phyloP scores from a whole-genome alignment of 2,888 invertebrate genomes.

The Tridacna gigas region DNA sequence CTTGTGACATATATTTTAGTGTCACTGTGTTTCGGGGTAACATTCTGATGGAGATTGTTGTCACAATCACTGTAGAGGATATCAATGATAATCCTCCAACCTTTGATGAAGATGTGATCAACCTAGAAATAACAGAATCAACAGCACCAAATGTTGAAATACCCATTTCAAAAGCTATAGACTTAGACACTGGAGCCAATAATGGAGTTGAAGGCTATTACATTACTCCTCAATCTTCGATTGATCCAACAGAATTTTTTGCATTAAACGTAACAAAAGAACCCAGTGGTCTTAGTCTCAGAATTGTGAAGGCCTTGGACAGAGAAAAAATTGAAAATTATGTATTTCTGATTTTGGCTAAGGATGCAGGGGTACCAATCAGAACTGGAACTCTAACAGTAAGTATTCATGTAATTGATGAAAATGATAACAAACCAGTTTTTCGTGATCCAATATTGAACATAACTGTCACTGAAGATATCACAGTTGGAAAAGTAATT shows the following conservation, averaged over 20 bases:
- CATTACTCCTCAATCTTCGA: conserved; percentile 47
- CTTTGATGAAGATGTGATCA: conserved; percentile 50
- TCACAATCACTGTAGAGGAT: conserved; percentile 61
- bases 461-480: conserved; percentile 66
- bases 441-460: conserved; percentile 57
- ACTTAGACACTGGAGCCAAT: conserved; percentile 64
- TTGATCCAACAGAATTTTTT: conserved; percentile 26
- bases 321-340: conserved; percentile 55
- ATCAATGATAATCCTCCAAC: conserved; percentile 70
- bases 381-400: conserved; percentile 69
- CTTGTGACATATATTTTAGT: conserved; percentile 60
- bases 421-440: conserved; percentile 70
- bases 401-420: conserved; percentile 64
- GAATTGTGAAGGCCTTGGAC: conserved; percentile 60
- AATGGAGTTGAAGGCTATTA: conserved; percentile 63
- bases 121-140: conserved; percentile 61
- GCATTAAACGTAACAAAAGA: conserved; percentile 13
- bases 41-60: conserved; percentile 48
- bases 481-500: conserved; percentile 62
- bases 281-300: conserved; percentile 40
- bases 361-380: conserved; percentile 65
- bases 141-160: conserved; percentile 47
- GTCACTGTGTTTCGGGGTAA: conserved; percentile 51
- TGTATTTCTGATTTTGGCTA: conserved; percentile 61
- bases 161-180: conserved; percentile 56